Conservation (phyloP, 2,113 vertebrate genomes). For the Junco hyemalis region DNA sequence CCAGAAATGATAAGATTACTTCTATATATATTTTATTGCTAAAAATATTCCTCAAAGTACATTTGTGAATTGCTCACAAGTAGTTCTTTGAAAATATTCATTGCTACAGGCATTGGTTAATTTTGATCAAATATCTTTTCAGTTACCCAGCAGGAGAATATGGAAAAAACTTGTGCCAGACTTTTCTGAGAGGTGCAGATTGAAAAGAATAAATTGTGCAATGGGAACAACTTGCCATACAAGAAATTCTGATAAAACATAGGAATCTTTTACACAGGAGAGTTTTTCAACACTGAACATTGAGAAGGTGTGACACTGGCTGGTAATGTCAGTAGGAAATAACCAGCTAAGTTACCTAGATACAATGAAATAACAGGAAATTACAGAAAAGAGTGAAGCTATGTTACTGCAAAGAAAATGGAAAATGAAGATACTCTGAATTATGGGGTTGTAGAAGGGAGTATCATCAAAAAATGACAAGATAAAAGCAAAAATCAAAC, state of each 20-base stretch:
- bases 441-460: not conserved
- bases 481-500: not conserved
- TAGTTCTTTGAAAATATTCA: not conserved
- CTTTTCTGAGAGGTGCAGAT: not conserved
- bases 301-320: not conserved
- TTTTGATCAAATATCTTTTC: not conserved
- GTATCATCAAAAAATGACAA: not conserved
- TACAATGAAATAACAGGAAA: not conserved
- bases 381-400: not conserved
- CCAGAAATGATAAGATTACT: not conserved
- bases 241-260: not conserved
- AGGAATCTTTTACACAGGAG: not conserved
- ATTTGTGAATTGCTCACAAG: not conserved
- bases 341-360: not conserved
- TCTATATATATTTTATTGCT: conserved; percentile 6
- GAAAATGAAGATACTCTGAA: not conserved
- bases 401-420: not conserved
- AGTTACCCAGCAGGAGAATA: not conserved
- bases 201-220: not conserved
- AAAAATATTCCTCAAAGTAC: not conserved
- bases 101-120: not conserved
- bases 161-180: not conserved
- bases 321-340: not conserved
- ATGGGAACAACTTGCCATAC: accelerated
- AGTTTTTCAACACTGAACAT: not conserved